phyloP scores from a whole-genome alignment of 2,797 vertebrate species.

The Channa striata region DNA sequence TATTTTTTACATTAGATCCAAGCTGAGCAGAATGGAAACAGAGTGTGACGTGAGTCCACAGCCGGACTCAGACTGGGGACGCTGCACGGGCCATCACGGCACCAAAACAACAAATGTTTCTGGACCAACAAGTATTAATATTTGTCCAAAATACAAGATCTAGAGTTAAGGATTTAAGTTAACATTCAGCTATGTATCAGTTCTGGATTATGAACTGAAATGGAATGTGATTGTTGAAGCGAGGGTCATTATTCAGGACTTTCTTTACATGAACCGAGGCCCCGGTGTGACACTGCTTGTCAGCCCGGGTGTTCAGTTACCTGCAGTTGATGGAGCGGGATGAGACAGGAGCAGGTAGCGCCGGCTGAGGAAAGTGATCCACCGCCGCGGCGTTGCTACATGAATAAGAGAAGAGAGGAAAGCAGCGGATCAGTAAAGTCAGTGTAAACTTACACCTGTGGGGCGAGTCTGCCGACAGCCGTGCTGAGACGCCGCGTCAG shows the following conservation, averaged over 20 bases:
- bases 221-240: background rate
- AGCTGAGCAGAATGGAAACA: too few relatives aligned
- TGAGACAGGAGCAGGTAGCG: background rate
- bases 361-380: slow-evolving; percentile 49
- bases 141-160: too few relatives aligned
- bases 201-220: too few relatives aligned
- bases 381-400: slow-evolving; percentile 39
- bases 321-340: slow-evolving; percentile 13
- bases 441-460: slow-evolving; percentile 32
- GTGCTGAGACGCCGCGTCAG: slow-evolving; percentile 21
- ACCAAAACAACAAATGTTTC: background rate
- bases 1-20: too few relatives aligned
- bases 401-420: slow-evolving; percentile 61
- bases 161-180: too few relatives aligned
- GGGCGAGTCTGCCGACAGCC: slow-evolving; percentile 9
- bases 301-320: slow-evolving; percentile 41
- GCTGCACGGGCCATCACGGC: too few relatives aligned
- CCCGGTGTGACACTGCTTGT: slow-evolving; percentile 16
- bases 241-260: background rate
- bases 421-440: slow-evolving; percentile 31
- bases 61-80: too few relatives aligned
- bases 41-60: too few relatives aligned
- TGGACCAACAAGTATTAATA: too few relatives aligned
- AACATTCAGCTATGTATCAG: too few relatives aligned
- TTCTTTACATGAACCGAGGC: background rate